A percentile compares a stretch with the other conserved stretches of the same genome.
These are phyloP conservation scores for Hydropsyche tenuis DNA, from an alignment of 1,140 invertebrate species.

Conservation along the genomic window DNA sequence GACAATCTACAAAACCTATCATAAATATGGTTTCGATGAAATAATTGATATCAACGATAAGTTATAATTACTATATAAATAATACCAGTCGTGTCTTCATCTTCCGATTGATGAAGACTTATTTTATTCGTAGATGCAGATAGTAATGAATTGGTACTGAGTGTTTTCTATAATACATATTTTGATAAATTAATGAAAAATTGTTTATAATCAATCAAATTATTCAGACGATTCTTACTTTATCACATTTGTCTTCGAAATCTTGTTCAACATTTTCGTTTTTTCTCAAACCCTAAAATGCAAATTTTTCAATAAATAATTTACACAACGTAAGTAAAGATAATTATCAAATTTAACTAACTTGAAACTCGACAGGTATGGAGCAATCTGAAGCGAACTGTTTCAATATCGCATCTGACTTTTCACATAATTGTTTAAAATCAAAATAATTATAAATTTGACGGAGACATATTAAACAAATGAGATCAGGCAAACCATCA, in stretches of 20 bases:
- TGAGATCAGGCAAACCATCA: conserved; percentile 43
- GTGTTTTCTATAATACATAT: no score
- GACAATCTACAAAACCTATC: conserved; percentile 40
- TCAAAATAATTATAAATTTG: conserved; percentile 40
- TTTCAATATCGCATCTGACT: conserved; percentile 43
- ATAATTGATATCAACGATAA: background rate
- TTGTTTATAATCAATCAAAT: no score
- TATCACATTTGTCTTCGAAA: no score
- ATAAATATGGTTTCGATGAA: background rate
- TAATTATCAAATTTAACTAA: no score
- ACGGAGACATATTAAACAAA: conserved; percentile 43
- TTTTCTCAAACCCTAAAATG: no score
- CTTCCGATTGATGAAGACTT: conserved; percentile 36
- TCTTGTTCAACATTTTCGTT: no score
- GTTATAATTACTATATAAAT: background rate
- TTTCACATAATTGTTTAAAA: conserved; percentile 48
- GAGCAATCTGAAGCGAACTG: conserved; percentile 42
- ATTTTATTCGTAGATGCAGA: conserved; percentile 15
- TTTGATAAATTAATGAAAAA: no score
- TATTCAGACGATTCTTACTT: no score
- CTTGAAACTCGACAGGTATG: conserved; percentile 37
- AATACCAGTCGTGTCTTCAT: conserved; percentile 44
- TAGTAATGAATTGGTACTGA: background rate
- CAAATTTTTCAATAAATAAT: no score
- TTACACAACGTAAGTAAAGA: no score